phyloP scores from a whole-genome alignment of 2,113 vertebrate species.

The Campylorhamphus procurvoides region DNA sequence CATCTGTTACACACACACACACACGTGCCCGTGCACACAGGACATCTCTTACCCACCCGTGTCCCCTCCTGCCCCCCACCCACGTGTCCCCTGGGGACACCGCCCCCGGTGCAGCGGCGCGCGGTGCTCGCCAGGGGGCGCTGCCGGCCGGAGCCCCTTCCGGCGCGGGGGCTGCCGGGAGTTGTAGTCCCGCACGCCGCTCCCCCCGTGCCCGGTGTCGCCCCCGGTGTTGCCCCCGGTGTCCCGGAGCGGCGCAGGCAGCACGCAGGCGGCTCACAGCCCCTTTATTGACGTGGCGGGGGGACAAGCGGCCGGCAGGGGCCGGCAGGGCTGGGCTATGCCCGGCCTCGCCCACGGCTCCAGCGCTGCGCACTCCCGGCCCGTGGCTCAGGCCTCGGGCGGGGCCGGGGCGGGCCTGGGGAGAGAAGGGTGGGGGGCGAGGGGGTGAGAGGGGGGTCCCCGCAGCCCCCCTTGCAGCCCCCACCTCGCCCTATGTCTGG shows the following conservation, averaged over 20 bases:
- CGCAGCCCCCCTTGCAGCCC: too few species aligned
- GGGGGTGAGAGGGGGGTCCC: too few species aligned
- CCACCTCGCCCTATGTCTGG: too few species aligned
- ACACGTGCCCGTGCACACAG: neutral
- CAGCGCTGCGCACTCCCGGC: too few species aligned
- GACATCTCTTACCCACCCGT: neutral
- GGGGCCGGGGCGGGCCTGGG: too few species aligned
- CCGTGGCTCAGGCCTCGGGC: too few species aligned
- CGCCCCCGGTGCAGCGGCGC: neutral
- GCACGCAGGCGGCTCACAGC: neutral
- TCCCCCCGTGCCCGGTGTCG: neutral
- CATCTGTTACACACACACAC: too few species aligned
- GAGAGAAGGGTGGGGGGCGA: too few species aligned
- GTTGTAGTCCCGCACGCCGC: neutral
- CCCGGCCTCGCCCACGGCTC: too few species aligned
- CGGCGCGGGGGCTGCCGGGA: neutral
- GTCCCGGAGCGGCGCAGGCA: neutral
- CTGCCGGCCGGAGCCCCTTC: rapidly evolving
- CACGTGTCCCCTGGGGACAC: neutral
- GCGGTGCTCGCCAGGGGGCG: neutral
- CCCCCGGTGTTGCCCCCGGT: neutral
- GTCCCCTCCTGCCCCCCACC: neutral
- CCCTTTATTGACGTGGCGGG: neutral
- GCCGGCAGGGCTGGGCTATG: too few species aligned
- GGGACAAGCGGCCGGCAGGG: neutral